phyloP scores from a whole-genome alignment of 2,113 vertebrate species.

The Apteryx owenii region DNA sequence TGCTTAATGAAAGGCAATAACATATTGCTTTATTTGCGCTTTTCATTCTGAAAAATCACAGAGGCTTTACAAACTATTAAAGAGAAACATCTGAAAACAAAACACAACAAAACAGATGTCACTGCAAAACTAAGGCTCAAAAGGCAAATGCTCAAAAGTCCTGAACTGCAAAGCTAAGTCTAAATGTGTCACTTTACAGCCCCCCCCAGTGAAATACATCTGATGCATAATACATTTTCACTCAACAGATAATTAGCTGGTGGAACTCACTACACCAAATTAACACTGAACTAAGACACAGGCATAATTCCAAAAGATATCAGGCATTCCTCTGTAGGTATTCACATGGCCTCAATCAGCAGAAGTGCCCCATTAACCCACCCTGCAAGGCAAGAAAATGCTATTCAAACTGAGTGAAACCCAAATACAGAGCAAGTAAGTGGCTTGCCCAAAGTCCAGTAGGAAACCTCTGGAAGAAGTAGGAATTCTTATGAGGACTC shows the following conservation, averaged over 20 bases:
- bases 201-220: neutral
- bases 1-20: neutral
- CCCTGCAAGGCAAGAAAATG: neutral
- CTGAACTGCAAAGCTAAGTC: neutral
- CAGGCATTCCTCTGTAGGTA: neutral
- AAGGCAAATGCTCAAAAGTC: neutral
- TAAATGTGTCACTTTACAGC: neutral
- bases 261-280: neutral
- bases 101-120: neutral
- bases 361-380: neutral
- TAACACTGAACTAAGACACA: neutral
- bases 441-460: neutral
- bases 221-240: constrained; percentile 7
- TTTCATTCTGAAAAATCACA: neutral
- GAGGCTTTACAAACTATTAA: neutral
- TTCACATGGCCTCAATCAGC: neutral
- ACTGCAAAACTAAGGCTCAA: neutral
- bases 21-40: neutral
- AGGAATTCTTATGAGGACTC: neutral
- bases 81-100: neutral
- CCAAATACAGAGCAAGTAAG: neutral
- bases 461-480: neutral
- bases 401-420: neutral
- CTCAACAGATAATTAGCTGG: neutral
- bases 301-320: neutral